These are phyloP conservation scores for Piaya cayana DNA, from an alignment of 2,113 vertebrate species.

Conservation along the genomic window DNA sequence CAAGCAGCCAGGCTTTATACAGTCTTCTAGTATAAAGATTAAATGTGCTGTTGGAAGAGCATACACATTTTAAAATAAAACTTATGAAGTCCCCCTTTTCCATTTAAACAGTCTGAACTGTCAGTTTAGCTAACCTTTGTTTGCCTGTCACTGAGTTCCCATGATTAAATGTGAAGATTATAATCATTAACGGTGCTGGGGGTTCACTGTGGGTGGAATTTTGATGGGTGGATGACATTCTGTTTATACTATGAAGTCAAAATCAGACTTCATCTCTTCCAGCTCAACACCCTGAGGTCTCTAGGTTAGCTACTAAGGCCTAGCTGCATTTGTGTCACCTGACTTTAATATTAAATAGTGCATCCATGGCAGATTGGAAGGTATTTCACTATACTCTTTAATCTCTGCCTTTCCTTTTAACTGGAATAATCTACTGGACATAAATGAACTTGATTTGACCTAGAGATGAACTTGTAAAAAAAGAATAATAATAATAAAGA, in stretches of 20 bases:
- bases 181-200: conserved; percentile 78
- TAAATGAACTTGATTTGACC: conserved; percentile 81
- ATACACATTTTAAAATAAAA: conserved; percentile 69
- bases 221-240: conserved; percentile 79
- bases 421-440: conserved; percentile 79
- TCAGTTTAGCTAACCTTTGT: conserved; percentile 81
- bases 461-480: conserved; percentile 64
- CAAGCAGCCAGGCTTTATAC: not conserved
- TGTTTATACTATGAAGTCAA: conserved; percentile 77
- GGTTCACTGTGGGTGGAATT: conserved; percentile 76
- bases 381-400: conserved; percentile 58
- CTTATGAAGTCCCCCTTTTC: conserved; percentile 25
- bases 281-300: conserved; percentile 86
- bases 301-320: conserved; percentile 77
- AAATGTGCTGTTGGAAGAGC: conserved; percentile 27
- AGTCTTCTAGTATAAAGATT: not conserved
- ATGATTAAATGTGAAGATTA: conserved; percentile 84
- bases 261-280: conserved; percentile 83
- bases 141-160: conserved; percentile 78
- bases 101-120: conserved; percentile 67
- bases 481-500: not conserved
- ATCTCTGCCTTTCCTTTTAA: conserved; percentile 59
- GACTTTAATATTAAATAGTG: conserved; percentile 67
- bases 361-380: conserved; percentile 56
- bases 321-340: conserved; percentile 69